Conservation (phyloP, 2,888 invertebrate genomes). For the Toxonevra muliebris region DNA sequence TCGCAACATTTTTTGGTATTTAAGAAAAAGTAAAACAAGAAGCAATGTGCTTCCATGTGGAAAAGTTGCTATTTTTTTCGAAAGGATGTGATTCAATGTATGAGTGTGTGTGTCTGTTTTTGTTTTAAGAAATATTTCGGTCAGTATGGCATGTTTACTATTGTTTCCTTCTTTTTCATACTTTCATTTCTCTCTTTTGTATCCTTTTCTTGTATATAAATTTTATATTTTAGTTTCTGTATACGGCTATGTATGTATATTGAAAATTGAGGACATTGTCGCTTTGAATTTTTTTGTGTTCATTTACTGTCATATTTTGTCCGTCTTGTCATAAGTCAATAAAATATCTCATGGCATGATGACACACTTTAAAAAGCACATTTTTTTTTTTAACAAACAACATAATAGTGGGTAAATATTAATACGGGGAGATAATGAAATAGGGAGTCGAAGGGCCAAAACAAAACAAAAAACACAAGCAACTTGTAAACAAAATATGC, state of each 20-base stretch:
- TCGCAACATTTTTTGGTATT: too few relatives aligned
- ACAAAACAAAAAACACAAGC: neutral
- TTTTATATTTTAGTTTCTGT: neutral
- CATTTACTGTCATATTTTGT: conserved; percentile 10
- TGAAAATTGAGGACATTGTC: conserved; percentile 2
- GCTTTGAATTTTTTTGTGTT: neutral
- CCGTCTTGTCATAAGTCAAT: conserved; percentile 28
- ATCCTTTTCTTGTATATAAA: neutral
- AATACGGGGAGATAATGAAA: neutral
- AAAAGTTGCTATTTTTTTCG: too few relatives aligned
- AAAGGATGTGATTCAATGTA: too few relatives aligned
- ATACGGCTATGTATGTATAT: neutral
- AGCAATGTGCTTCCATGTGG: too few relatives aligned
- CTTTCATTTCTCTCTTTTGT: neutral
- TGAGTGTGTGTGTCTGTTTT: too few relatives aligned
- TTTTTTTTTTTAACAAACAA: neutral
- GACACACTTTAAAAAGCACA: conserved; percentile 27
- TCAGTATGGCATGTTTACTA: neutral
- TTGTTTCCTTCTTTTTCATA: neutral
- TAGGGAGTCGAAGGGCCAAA: neutral
- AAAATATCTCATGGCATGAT: conserved; percentile 34
- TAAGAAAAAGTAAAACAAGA: too few relatives aligned
- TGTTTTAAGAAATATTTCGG: neutral
- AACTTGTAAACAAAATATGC: neutral
- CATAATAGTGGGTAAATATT: neutral